Evolutionary conservation across 2,113 vertebrate genomes (phyloP), one percentile per base, ranked within the genome.

Genomic region (Ptilonorhynchus violaceus): DNA sequence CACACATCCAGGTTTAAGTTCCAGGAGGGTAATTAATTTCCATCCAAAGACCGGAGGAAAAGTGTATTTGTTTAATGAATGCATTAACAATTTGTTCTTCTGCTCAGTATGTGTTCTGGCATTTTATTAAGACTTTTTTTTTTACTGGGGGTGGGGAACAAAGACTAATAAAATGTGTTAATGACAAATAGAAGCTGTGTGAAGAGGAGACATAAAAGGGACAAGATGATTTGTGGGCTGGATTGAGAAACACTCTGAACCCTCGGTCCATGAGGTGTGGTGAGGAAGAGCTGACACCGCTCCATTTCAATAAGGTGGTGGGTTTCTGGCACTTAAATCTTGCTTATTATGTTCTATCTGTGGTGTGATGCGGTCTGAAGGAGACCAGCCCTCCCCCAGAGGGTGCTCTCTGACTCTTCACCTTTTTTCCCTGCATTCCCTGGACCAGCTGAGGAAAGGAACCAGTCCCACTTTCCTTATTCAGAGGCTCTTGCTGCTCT

Each of bases 21-120:
- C 55, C 92, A 92, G 60, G 39, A 91, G 79, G 69, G 72, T 74
- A 89, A 96, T 96, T 95, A 90, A 94, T 96, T 96, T 77, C 88
- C 56, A 66, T 80, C 85, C 85, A 53, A 79, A 77, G 91, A 81
- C 55, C 1, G 0, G 64, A 84, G 75, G 73, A 94, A 58, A 94
- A 78, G 66, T 59, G 76, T 72, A 41, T 96, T 97, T 97, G 93
- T 94, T 96, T 96, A 96, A 95, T 42, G 85, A 96, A 87, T 1
- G 24, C 68, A 24, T 69, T 86, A 68, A 92, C 92, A 85, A 89
- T 96, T 95, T 92, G 79, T 88, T 94, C 96, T 81, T 76, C 85
- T 69, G 73, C 93, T 96, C 95, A 27, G 64, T 59, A 21, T 91
- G 94, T 82, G 91, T 76, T 69, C 96, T 88, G 93, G 88, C 59